Evolutionary conservation across 2,888 invertebrate species (phyloP).

Genomic region (Drosophila falleni): DNA sequence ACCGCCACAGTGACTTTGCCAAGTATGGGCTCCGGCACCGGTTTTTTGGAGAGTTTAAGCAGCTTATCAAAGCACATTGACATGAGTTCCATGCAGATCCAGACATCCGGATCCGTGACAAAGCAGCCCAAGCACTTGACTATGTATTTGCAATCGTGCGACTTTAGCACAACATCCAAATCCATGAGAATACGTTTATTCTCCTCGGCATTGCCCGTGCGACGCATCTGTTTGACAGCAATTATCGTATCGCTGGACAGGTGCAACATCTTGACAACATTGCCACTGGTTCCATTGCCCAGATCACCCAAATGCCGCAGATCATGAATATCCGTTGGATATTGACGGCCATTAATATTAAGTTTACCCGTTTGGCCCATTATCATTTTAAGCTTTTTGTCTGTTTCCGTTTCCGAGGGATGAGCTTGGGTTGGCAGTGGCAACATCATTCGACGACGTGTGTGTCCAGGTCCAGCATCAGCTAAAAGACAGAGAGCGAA

Average conservation of each 20-base stretch:
- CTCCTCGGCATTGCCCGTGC: conserved; percentile 98
- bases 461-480: conserved; percentile 87
- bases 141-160: conserved; percentile 98
- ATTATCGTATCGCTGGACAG: conserved; percentile 93
- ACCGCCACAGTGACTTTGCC: conserved; percentile 99
- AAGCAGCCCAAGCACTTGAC: conserved; percentile 99
- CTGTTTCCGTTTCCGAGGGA: conserved; percentile 91
- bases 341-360: conserved; percentile 92
- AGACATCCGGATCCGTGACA: conserved; percentile 98
- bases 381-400: conserved; percentile 95
- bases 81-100: conserved; percentile 99
- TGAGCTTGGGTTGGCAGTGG: conserved; percentile 87
- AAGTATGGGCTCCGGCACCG: conserved; percentile 98
- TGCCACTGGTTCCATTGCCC: conserved; percentile 98
- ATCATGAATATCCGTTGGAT: conserved; percentile 93
- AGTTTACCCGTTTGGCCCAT: conserved; percentile 97
- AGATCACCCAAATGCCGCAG: conserved; percentile 94
- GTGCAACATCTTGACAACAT: conserved; percentile 98
- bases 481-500: conserved; percentile 50
- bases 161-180: conserved; percentile 98
- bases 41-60: conserved; percentile 92
- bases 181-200: conserved; percentile 99
- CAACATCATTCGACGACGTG: conserved; percentile 87
- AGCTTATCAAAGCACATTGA: conserved; percentile 99
- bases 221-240: conserved; percentile 99